These are phyloP conservation scores for Diogma glabrata DNA, from an alignment of 2,888 invertebrate species.

Conservation along the genomic window DNA sequence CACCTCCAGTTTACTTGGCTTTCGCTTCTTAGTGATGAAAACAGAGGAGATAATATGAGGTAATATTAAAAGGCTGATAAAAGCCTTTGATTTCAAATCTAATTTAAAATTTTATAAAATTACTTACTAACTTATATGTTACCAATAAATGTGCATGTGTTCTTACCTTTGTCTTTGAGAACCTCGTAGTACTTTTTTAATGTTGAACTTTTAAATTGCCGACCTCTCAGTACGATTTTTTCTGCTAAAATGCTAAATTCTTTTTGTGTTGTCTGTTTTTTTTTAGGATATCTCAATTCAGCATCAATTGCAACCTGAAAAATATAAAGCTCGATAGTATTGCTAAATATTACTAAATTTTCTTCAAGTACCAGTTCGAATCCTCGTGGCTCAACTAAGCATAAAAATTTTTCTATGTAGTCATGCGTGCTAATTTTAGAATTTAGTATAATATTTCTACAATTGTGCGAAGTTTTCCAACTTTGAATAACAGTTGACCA, in stretches of 20 bases:
- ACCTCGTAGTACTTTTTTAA: background rate
- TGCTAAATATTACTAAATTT: too few relatives aligned
- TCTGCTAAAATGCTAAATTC: background rate
- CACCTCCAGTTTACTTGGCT: background rate
- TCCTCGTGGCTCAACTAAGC: background rate
- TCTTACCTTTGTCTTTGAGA: background rate
- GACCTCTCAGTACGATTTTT: background rate
- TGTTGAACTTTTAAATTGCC: background rate
- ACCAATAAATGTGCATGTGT: background rate
- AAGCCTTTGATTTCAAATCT: background rate
- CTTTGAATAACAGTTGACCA: background rate
- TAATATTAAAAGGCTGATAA: background rate
- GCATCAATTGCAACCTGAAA: background rate
- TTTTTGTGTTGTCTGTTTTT: background rate
- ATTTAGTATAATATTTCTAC: background rate
- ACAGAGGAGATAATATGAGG: background rate
- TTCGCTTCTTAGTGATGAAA: background rate
- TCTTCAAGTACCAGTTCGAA: background rate
- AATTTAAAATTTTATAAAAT: background rate
- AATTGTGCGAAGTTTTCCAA: background rate
- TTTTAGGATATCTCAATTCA: background rate
- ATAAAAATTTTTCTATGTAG: background rate
- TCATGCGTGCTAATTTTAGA: background rate
- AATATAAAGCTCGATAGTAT: too few relatives aligned
- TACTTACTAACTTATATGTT: background rate